Percentiles rank a stretch among this genome's conserved stretches.
These are phyloP conservation scores for Pangasius mekongensis DNA, from an alignment of 2,797 vertebrate genomes.

Conservation along the genomic window DNA sequence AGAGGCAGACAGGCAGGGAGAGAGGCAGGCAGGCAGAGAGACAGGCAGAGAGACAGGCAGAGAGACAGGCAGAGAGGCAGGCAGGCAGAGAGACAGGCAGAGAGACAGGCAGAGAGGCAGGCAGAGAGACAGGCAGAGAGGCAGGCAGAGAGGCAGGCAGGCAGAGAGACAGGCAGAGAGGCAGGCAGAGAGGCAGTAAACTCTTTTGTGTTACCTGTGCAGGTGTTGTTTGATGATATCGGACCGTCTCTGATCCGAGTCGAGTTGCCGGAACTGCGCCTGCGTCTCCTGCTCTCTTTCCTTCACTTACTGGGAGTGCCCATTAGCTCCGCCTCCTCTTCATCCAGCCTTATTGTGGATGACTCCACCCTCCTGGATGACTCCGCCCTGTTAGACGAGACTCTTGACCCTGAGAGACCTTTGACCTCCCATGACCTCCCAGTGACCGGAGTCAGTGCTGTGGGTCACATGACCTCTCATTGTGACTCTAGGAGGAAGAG, in stretches of 20 bases:
- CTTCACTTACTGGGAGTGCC: slow-evolving; percentile 91
- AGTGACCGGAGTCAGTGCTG: slow-evolving; percentile 73
- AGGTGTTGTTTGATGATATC: slow-evolving; percentile 96
- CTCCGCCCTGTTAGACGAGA: neutral
- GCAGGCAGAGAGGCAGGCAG: too few species aligned
- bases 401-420: slow-evolving; percentile 70
- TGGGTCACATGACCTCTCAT: slow-evolving; percentile 83
- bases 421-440: slow-evolving; percentile 74
- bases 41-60: too few species aligned
- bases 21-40: too few species aligned
- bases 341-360: slow-evolving; percentile 81
- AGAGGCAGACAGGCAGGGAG: too few species aligned
- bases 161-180: neutral
- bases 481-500: slow-evolving; percentile 66
- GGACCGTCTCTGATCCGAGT: slow-evolving; percentile 86
- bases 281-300: slow-evolving; percentile 81
- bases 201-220: slow-evolving; percentile 15
- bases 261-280: slow-evolving; percentile 75
- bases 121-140: too few species aligned
- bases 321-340: slow-evolving; percentile 65
- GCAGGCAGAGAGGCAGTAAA: neutral
- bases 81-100: too few species aligned
- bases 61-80: too few species aligned
- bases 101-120: too few species aligned
- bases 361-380: slow-evolving; percentile 78